Conservation (phyloP, 2,113 vertebrate genomes). For the Ailurus styani region DNA sequence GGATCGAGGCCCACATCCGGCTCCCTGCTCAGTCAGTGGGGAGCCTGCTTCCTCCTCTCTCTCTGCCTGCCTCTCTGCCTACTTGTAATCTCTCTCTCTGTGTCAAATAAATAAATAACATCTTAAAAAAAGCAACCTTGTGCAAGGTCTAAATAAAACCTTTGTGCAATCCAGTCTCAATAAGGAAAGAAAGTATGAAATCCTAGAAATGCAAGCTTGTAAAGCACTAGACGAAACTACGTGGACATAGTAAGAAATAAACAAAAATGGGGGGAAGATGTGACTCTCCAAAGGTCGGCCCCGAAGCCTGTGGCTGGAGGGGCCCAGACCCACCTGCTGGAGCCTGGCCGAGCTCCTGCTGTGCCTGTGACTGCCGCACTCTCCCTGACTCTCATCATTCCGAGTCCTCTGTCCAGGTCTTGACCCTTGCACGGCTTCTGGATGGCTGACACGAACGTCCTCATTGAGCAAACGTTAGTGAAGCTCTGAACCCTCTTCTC, state of each 20-base stretch:
- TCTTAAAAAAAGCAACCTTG: too few relatives aligned
- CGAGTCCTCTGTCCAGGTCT: background rate
- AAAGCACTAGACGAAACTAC: background rate
- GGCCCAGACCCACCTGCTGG: background rate
- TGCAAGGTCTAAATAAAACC: background rate
- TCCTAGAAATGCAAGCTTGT: background rate
- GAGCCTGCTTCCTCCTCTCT: too few relatives aligned
- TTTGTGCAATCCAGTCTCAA: background rate
- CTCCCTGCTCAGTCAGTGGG: too few relatives aligned
- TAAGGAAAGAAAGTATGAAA: background rate
- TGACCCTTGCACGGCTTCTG: background rate
- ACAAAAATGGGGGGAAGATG: background rate
- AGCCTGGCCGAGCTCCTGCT: background rate
- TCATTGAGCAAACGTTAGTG: background rate
- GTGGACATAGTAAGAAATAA: background rate
- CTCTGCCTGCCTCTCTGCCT: too few relatives aligned
- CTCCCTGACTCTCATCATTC: background rate
- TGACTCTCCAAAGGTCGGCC: background rate
- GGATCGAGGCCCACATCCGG: too few relatives aligned
- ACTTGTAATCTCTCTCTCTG: too few relatives aligned
- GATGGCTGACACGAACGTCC: background rate
- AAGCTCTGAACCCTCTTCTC: background rate
- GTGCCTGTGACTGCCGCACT: rapidly evolving
- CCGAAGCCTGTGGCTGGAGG: background rate
- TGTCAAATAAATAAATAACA: too few relatives aligned